Evolutionary conservation across 2,113 vertebrate genomes (phyloP).

Genomic region (Arenaria interpres): DNA sequence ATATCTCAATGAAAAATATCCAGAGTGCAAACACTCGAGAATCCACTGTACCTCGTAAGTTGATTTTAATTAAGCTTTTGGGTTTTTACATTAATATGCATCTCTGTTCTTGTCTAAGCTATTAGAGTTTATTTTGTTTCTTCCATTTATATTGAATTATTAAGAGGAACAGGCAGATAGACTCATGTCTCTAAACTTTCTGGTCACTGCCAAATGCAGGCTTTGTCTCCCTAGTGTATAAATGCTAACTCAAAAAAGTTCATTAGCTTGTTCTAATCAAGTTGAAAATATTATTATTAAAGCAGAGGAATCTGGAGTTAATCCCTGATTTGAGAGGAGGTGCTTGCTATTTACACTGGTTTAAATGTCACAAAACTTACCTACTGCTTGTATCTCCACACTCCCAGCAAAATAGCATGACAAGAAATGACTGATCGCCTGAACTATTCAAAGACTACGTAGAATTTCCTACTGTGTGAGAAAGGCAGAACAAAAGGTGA

Average conservation of each 20-base stretch:
- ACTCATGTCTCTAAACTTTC: background rate
- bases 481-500: conserved; percentile 44
- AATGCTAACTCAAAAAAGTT: background rate
- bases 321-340: background rate
- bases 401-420: background rate
- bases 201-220: background rate
- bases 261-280: conserved; percentile 11
- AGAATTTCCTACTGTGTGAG: background rate
- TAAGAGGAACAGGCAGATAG: background rate
- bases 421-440: background rate
- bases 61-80: background rate
- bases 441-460: background rate
- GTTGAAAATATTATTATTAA: conserved; percentile 32
- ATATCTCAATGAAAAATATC: background rate
- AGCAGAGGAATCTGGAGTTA: conserved; percentile 17
- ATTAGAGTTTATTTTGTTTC: background rate
- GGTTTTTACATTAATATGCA: background rate
- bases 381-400: background rate
- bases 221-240: background rate
- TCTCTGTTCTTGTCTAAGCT: background rate
- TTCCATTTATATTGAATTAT: background rate
- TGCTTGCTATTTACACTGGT: conserved; percentile 5
- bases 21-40: background rate
- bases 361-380: conserved; percentile 9
- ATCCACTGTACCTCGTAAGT: background rate